Percentiles rank a stretch among this genome's conserved stretches.
Evolutionary conservation across 2,888 invertebrate species (phyloP).

Genomic region (Ochropleura plecta): DNA sequence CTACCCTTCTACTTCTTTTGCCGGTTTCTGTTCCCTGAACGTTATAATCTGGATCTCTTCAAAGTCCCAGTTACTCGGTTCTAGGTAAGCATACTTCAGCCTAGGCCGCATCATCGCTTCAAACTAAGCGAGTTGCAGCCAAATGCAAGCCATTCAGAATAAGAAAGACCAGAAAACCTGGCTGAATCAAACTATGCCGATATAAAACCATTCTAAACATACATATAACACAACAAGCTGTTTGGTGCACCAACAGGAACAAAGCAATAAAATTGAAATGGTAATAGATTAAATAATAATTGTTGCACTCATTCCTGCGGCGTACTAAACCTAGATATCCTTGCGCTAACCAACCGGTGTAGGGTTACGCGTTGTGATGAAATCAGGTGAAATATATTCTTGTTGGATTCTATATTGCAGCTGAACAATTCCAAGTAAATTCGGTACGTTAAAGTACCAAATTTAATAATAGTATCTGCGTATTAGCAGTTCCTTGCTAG

Average conservation of each 20-base stretch:
- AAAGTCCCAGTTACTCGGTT: no score
- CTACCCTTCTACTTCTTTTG: no score
- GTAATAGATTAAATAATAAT: slow-evolving; percentile 70
- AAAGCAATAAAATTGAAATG: slow-evolving; percentile 70
- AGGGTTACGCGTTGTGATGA: slow-evolving; percentile 32
- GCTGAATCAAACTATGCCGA: slow-evolving; percentile 5
- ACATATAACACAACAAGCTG: slow-evolving; percentile 3
- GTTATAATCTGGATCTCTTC: no score
- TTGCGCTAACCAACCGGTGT: slow-evolving; percentile 36
- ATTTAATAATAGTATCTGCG: no score
- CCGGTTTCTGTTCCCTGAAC: no score
- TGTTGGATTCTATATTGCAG: slow-evolving; percentile 14
- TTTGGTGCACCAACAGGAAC: slow-evolving; percentile 69
- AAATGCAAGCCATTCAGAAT: no score
- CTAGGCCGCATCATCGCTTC: no score
- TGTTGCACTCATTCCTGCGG: slow-evolving; percentile 62
- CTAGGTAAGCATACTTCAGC: no score
- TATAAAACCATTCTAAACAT: slow-evolving; percentile 20
- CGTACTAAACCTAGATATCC: slow-evolving; percentile 58
- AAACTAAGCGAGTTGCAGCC: no score
- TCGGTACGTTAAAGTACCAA: no score
- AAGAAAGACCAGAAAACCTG: not conserved
- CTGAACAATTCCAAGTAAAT: not conserved
- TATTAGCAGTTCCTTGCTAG: not conserved
- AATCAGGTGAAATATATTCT: slow-evolving; percentile 33